Base-by-base conservation (phyloP, 2,888 invertebrate genomes). In the Ornithoptera priamus region DNA sequence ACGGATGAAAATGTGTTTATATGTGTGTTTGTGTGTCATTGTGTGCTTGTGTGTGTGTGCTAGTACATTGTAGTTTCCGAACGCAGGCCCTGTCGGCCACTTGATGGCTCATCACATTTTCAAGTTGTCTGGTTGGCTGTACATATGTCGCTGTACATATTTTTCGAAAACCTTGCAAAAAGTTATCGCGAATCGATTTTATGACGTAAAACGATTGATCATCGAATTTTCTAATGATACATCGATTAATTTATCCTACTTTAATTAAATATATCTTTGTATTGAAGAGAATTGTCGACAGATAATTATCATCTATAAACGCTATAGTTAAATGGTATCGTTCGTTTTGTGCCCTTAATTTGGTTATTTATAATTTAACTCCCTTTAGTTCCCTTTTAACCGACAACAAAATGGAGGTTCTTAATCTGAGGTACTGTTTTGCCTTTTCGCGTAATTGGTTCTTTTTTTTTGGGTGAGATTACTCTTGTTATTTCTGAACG, bases 241-340 rank as follows among this genome's bases (percentile, higher is more conserved):
- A 30, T 30, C 30, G 30, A 30, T 3, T 30, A 30, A 30, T 30
- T 30, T 30, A 30, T 30, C 3, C 30, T 0, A 30, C 30, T 30
- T 30, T 74, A 69, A 74, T 59, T 71, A 72, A 73, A 71, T 76
- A 77, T 79, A 80, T 77, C 77, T 71, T 85, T 81, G 80, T 80
- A 77, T 71, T 69, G 62, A 69, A 69, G 64, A 62, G 62, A 62
- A 57, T 58, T 36, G 62, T 20, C 69, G 56, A 71, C 68, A 69
- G 70, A 72, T 68, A 59, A 71, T 70, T 15, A 67, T 36, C n/a
- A 65, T 42, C 46, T 12, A 15, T 12, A 46, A 46, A 46, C 15
- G 46, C 62, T 66, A 46, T 46, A 30, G 10, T 65, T 20, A 57
- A 65, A 62, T 58, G 39, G 2, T 65, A 58, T 65, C 46, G 50